These are phyloP conservation scores for Orthosia gracilis DNA, from an alignment of 2,888 invertebrate genomes.

Conservation along the genomic window DNA sequence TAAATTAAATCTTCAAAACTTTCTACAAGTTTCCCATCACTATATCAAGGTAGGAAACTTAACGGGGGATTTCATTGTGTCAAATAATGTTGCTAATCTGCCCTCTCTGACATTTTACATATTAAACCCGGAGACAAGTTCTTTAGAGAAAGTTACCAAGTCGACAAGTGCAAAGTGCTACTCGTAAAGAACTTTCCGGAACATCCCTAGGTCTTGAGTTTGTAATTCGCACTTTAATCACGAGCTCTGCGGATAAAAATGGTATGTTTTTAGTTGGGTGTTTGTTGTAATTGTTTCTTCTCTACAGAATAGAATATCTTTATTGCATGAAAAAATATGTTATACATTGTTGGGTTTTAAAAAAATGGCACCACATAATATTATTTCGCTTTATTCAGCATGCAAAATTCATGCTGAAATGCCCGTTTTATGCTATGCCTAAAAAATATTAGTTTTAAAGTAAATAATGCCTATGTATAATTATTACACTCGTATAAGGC, in stretches of 20 bases:
- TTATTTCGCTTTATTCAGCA: no score
- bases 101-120: slow-evolving; percentile 80
- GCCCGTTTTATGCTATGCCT: no score
- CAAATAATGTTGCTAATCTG: slow-evolving; percentile 80
- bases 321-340: no score
- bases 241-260: slow-evolving; percentile 39
- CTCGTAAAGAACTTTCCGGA: slow-evolving; percentile 62
- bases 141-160: slow-evolving; percentile 65
- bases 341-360: no score
- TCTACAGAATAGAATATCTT: no score
- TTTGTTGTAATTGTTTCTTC: slow-evolving; percentile 8
- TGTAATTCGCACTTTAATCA: slow-evolving; percentile 55
- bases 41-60: slow-evolving; percentile 66
- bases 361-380: no score
- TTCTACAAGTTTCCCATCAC: slow-evolving; percentile 56
- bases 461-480: no score
- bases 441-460: no score
- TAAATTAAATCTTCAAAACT: slow-evolving; percentile 63
- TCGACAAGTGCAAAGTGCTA: slow-evolving; percentile 67
- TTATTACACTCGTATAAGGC: no score
- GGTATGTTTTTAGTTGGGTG: slow-evolving; percentile 2
- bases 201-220: slow-evolving; percentile 59
- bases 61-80: slow-evolving; percentile 74
- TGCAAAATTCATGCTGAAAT: no score
- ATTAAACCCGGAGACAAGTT: slow-evolving; percentile 76